Evolutionary conservation across 2,888 invertebrate species (phyloP).

Genomic region (Epinotia bilunana): DNA sequence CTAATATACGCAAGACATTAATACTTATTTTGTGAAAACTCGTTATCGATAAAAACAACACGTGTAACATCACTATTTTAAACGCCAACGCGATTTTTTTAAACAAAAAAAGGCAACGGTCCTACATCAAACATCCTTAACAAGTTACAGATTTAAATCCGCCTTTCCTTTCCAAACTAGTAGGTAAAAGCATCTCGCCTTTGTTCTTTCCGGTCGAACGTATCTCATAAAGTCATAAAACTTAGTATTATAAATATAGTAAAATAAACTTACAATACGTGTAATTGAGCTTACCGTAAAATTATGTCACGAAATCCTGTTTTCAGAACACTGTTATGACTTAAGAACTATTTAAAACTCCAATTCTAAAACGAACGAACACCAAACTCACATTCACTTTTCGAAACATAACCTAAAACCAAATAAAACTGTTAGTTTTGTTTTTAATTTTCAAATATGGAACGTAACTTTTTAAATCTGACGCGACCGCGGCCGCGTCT

Average conservation of each 20-base stretch:
- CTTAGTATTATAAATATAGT: neutral
- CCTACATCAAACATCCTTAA: constrained; percentile 60
- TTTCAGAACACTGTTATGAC: constrained; percentile 51
- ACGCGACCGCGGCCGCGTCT: constrained; percentile 65
- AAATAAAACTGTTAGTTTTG: constrained; percentile 1
- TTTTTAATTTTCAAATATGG: constrained; percentile 34
- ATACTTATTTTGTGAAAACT: neutral
- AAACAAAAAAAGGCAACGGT: constrained; percentile 60
- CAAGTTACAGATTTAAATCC: constrained; percentile 58
- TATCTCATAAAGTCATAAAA: constrained; percentile 24
- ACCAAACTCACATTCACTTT: constrained; percentile 35
- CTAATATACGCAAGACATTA: too few species aligned
- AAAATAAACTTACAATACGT: constrained; percentile 24
- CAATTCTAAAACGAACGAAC: neutral
- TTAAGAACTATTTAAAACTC: constrained; percentile 36
- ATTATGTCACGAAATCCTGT: constrained; percentile 66
- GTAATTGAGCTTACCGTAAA: constrained; percentile 59
- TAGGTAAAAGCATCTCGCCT: constrained; percentile 55
- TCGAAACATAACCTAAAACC: constrained; percentile 34
- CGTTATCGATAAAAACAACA: constrained; percentile 41
- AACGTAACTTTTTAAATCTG: constrained; percentile 41
- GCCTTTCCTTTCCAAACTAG: constrained; percentile 69
- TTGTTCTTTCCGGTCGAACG: constrained; percentile 31
- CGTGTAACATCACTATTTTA: constrained; percentile 53
- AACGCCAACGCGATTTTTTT: constrained; percentile 63